Evolutionary conservation across 2,888 invertebrate species (phyloP), one percentile per base, ranked within the genome.

Genomic region (Cerceris rybyensis): DNA sequence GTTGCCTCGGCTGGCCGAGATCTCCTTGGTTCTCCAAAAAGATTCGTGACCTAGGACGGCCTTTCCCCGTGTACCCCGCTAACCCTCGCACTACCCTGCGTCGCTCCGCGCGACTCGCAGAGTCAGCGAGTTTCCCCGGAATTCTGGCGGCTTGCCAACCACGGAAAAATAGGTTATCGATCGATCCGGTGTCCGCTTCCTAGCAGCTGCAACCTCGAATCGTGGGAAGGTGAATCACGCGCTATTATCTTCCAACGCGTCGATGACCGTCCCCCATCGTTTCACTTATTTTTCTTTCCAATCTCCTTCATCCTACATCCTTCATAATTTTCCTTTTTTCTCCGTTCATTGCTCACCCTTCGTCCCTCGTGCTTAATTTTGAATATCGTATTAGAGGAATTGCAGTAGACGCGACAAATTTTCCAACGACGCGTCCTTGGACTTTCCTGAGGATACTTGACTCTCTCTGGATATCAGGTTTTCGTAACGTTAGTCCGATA

Each of bases 91-190:
- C 4, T 4, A 2, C 28, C 28, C 28, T 4, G 28, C 28, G 70
- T 79, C 79, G 70, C 72, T 59, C 49, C 72, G 69, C 66, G 74
- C 64, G 60, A 76, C 69, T 78, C 80, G 76, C 81, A 80, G 70
- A 80, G 80, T 82, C 81, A 82, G 82, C 82, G 80, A 80, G 80
- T 81, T 81, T 70, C 60, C 65, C 67, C 73, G 79, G 81, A 86
- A 86, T 83, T 87, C 84, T 90, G 90, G 90, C 90, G 55, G 49
- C 16, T 58, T 74, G 90, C 90, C 90, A 89, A 71, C 82, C 72
- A 68, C 79, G 71, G 83, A 86, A 88, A 90, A 89, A 90, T 90
- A 87, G 89, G 89, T 89, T 89, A 90, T 89, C 88, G 89, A 90
- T 89, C 88, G 86, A 86, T 80, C 83, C 73, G 82, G 80, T 50